Evolutionary conservation across 2,797 vertebrate species (phyloP), one percentile per base, ranked within the genome.

Genomic region (Potorous gilbertii): DNA sequence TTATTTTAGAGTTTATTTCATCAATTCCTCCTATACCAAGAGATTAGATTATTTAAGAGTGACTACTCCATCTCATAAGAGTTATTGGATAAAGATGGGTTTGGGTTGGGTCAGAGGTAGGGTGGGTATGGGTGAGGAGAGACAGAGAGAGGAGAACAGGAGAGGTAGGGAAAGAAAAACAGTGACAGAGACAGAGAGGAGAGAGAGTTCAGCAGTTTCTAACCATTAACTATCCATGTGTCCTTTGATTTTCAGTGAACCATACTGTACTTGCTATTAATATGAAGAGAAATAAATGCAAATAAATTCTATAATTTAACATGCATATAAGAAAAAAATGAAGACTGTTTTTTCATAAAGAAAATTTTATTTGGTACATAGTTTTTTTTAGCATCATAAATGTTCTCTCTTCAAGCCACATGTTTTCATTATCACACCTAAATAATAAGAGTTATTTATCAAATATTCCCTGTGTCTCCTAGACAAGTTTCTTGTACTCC

Each of bases 1-100:
- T 81, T 89, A 24, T 4, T 74, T 55, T 12, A 94, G 59, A 13
- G 90, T 52, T 31, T 92, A 90, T 95, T 93, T 59, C 24, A 89
- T 95, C 81, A 31, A 87, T 29, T 90, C 8, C 66, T 24, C 50
- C 46, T 31, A 90, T 34, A 46, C 12, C 52, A 94, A 50, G 57
- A 89, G 91, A 90, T 93, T 93, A 11, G 29, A 12, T 59, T 95
- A 62, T 40, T 92, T 92, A 94, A 93, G 0, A 95, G 57, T 93
- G 93, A 94, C 54, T 92, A 89, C 91, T 92, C 29, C 92, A 16
- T 40, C 31, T 54, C 46, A 4, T 91, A 31, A 31, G 2, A 59
- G 6, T 34, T 56, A 74, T 27, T 93, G 2, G 92, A 62, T 31
- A 57, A 57, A 57, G 56, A 57, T 57, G 56, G 56, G 56, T 57